Evolutionary conservation across 2,797 vertebrate genomes (phyloP).

Genomic region (Otolemur crassicaudatus): DNA sequence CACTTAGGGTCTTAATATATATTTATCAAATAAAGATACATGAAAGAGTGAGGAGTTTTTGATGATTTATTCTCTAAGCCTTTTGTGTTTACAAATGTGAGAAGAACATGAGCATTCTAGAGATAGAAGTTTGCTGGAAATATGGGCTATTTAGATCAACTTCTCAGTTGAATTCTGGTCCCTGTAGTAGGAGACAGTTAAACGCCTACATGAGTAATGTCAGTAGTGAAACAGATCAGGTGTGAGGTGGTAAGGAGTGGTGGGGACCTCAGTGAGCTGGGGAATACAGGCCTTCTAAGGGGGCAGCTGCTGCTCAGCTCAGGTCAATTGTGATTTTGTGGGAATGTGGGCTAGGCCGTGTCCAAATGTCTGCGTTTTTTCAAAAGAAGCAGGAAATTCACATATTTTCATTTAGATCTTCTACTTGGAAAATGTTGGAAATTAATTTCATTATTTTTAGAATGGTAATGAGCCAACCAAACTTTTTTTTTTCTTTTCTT

Average conservation of each 20-base stretch:
- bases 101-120: no score
- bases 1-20: neutral
- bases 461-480: neutral
- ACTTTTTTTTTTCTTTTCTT: no score
- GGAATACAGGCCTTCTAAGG: neutral
- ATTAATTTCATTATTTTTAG: neutral
- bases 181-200: neutral
- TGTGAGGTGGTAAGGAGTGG: neutral
- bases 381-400: neutral
- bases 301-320: neutral
- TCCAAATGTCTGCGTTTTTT: neutral
- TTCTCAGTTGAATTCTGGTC: neutral
- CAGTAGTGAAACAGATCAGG: neutral
- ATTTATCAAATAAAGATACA: neutral
- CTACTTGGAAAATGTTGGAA: neutral
- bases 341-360: neutral
- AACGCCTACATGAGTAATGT: neutral
- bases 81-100: neutral
- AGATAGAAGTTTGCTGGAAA: neutral
- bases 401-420: neutral
- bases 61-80: neutral
- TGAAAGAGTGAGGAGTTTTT: neutral
- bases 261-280: no score
- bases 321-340: no score
- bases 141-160: neutral